Evolutionary conservation across 2,113 vertebrate species (phyloP).

Genomic region (Haemorhous mexicanus): DNA sequence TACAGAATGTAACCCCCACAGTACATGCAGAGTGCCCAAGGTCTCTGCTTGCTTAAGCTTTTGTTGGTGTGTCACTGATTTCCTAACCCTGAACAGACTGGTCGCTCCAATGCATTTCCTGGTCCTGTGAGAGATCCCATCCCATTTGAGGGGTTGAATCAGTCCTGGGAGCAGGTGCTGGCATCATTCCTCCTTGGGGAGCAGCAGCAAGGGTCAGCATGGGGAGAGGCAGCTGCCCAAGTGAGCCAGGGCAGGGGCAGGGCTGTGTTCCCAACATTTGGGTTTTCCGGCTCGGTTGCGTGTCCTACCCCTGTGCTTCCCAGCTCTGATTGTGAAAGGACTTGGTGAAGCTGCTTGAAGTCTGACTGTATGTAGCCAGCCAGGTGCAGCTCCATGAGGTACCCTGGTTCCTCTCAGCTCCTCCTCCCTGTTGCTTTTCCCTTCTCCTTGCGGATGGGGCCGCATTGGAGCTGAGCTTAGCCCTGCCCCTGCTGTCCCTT

Average conservation of each 20-base stretch:
- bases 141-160: accelerated
- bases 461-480: not conserved
- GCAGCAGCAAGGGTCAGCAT: not conserved
- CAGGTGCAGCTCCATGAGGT: not conserved
- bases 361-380: not conserved
- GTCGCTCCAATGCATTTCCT: accelerated
- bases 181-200: not conserved
- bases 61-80: not conserved
- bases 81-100: not conserved
- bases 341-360: not conserved
- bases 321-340: not conserved
- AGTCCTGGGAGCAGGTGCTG: not conserved
- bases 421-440: not conserved
- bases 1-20: not conserved
- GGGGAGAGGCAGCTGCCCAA: not conserved
- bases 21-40: not conserved
- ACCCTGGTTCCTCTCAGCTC: not conserved
- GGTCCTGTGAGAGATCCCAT: not conserved
- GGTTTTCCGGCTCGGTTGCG: accelerated
- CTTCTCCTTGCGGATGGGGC: not conserved
- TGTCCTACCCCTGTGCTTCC: not conserved
- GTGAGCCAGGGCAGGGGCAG: not conserved
- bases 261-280: not conserved
- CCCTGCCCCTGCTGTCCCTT: not conserved
- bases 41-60: not conserved